phyloP scores from a whole-genome alignment of 2,888 invertebrate genomes.

The Cryptus viduatorius region DNA sequence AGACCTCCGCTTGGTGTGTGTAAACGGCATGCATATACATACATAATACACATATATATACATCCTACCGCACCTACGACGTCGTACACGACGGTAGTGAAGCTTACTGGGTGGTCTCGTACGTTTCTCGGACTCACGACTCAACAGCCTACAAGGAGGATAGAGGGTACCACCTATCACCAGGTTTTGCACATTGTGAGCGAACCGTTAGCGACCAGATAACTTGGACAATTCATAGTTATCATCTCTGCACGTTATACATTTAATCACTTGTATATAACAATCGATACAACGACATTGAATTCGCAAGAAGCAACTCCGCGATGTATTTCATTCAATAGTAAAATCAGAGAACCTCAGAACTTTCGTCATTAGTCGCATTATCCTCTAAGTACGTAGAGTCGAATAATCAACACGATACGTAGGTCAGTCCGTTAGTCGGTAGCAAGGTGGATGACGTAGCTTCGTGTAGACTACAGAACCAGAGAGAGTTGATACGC shows the following conservation, averaged over 20 bases:
- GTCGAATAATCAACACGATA: neutral
- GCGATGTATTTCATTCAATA: too few species aligned
- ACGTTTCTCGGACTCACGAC: constrained; percentile 61
- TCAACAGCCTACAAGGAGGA: constrained; percentile 25
- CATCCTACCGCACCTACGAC: constrained; percentile 35
- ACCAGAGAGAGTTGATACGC: neutral
- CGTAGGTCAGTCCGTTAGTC: constrained; percentile 33
- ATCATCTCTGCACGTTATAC: neutral
- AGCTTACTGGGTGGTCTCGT: constrained; percentile 63
- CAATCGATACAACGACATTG: too few species aligned
- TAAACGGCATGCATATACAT: constrained; percentile 47
- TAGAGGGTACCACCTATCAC: constrained; percentile 50
- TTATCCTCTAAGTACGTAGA: neutral
- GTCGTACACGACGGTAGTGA: constrained; percentile 54
- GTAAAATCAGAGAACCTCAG: too few species aligned
- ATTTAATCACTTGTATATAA: neutral
- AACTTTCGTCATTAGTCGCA: too few species aligned
- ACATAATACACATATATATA: neutral
- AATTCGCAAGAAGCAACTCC: too few species aligned
- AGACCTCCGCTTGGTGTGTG: constrained; percentile 70
- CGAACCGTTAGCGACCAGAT: neutral
- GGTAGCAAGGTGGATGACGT: constrained; percentile 58
- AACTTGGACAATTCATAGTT: neutral
- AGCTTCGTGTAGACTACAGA: constrained; percentile 27
- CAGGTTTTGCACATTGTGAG: constrained; percentile 33